Percentiles rank a stretch among this genome's conserved stretches.
Conservation (phyloP, 2,888 invertebrate genomes). For the Suillia variegata region DNA sequence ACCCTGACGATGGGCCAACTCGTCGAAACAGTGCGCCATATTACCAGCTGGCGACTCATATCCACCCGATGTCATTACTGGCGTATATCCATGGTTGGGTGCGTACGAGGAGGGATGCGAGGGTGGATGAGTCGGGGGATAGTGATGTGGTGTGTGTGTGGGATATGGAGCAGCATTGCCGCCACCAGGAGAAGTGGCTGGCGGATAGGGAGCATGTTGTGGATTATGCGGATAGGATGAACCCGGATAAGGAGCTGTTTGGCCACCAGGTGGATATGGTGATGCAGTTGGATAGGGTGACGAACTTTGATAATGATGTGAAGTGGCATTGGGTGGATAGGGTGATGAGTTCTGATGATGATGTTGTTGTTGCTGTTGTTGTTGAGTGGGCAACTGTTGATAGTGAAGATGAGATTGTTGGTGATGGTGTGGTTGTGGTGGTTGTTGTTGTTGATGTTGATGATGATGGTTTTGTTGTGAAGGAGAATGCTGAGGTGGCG, state of each 20-base stretch:
- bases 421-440: slow-evolving; percentile 31
- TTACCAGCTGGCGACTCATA: slow-evolving; percentile 40
- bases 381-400: slow-evolving; percentile 28
- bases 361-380: slow-evolving; percentile 17
- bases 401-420: slow-evolving; percentile 32
- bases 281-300: slow-evolving; percentile 21
- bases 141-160: slow-evolving; percentile 31
- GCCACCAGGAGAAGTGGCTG: slow-evolving; percentile 1
- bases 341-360: slow-evolving; percentile 28
- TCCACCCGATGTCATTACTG: slow-evolving; percentile 39
- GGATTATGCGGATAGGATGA: slow-evolving; percentile 37
- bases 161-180: slow-evolving; percentile 25
- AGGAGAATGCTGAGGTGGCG: slow-evolving; percentile 41
- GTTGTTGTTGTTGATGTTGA: slow-evolving; percentile 31
- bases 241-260: slow-evolving; percentile 36
- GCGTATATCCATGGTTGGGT: slow-evolving; percentile 41
- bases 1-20: slow-evolving; percentile 46
- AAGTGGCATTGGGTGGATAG: slow-evolving; percentile 34
- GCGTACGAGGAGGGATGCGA: slow-evolving; percentile 33
- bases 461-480: slow-evolving; percentile 34
- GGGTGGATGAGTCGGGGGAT: slow-evolving; percentile 5
- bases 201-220: slow-evolving; percentile 23
- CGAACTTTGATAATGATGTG: slow-evolving; percentile 28
- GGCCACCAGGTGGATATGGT: slow-evolving; percentile 19
- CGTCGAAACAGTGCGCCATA: slow-evolving; percentile 47